phyloP scores from a whole-genome alignment of 2,888 invertebrate genomes.

The Carabus problematicus region DNA sequence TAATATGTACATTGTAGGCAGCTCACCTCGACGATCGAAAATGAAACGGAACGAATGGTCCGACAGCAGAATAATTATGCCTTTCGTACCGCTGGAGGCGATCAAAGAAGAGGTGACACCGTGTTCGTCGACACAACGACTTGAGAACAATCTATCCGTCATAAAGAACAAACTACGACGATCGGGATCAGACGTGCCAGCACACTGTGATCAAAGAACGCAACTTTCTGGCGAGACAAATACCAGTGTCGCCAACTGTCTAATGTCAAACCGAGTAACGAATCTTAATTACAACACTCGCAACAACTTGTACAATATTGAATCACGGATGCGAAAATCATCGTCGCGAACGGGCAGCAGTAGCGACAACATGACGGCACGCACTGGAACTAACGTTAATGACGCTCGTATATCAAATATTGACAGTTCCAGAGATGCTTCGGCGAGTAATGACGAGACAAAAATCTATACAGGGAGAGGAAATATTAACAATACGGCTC shows the following conservation, averaged over 20 bases:
- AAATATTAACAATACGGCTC: too few relatives aligned
- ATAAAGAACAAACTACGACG: conserved; percentile 1
- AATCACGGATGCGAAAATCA: not conserved
- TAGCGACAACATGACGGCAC: conserved; percentile 1
- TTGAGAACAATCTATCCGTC: conserved; percentile 25
- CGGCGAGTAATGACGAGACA: not conserved
- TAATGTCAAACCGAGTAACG: not conserved
- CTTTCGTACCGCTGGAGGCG: conserved; percentile 26
- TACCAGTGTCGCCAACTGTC: not conserved
- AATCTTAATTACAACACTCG: too few relatives aligned
- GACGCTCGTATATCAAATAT: conserved; percentile 34
- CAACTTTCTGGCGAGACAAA: too few relatives aligned
- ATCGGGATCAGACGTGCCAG: not conserved
- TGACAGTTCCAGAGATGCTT: conserved; percentile 13
- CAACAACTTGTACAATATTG: conserved; percentile 10
- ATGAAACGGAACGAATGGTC: conserved; percentile 20
- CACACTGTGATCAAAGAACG: not conserved
- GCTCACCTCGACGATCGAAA: conserved; percentile 1
- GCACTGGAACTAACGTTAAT: conserved; percentile 18
- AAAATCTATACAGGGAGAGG: not conserved
- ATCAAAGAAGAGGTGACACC: conserved; percentile 33
- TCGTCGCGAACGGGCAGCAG: not conserved
- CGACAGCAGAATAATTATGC: not conserved
- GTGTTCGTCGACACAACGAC: conserved; percentile 20
- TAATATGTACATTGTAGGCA: not conserved